These are phyloP conservation scores for Seira sanloemensis DNA, from an alignment of 2,888 invertebrate species.

Conservation along the genomic window DNA sequence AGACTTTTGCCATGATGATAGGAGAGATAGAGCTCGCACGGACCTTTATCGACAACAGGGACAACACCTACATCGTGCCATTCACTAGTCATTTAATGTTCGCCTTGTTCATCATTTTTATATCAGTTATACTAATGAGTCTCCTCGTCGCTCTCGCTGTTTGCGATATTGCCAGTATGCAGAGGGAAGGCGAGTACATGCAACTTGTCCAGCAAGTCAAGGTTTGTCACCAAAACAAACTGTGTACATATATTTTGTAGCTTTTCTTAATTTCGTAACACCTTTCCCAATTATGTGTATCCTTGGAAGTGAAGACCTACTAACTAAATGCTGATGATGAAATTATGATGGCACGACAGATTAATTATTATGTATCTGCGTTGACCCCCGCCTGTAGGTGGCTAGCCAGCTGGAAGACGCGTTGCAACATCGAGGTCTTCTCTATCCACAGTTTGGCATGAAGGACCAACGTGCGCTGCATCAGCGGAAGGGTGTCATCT, in stretches of 20 bases:
- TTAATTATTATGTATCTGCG: conserved; percentile 5
- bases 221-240: too few species aligned
- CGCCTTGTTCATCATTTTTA: conserved; percentile 73
- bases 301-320: too few species aligned
- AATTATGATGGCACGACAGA: too few species aligned
- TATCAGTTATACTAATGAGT: conserved; percentile 73
- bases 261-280: too few species aligned
- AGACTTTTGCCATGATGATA: conserved; percentile 74
- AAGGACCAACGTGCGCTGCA: conserved; percentile 70
- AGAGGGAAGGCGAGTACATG: conserved; percentile 73
- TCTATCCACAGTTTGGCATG: conserved; percentile 73
- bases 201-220: conserved; percentile 73
- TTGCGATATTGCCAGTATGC: conserved; percentile 73
- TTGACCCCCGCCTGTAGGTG: too few species aligned
- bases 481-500: conserved; percentile 73
- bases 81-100: conserved; percentile 73
- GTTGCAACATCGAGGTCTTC: conserved; percentile 70
- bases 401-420: conserved; percentile 73
- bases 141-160: conserved; percentile 73
- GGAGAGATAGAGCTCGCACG: conserved; percentile 73
- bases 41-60: conserved; percentile 72
- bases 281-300: too few species aligned
- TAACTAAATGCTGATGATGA: too few species aligned
- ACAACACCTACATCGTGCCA: conserved; percentile 71
- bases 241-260: too few species aligned